Percentiles rank a stretch among this genome's conserved stretches.
Evolutionary conservation across 2,888 invertebrate genomes (phyloP).

Genomic region (Morpho helenor): DNA sequence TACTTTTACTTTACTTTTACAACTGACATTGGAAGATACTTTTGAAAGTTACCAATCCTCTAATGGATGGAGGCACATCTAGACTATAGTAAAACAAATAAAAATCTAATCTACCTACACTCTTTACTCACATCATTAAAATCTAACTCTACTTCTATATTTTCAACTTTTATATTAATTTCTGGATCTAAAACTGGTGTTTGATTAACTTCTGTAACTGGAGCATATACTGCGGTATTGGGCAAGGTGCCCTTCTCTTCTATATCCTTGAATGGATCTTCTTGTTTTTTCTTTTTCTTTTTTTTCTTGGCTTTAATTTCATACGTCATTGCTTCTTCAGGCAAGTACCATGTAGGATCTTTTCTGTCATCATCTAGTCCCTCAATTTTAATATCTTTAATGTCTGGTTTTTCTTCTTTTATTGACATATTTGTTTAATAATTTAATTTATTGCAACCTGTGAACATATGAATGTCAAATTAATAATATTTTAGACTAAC

Average conservation of each 20-base stretch:
- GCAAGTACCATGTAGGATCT: conserved; percentile 63
- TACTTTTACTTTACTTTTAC: too few relatives aligned
- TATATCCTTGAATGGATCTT: conserved; percentile 65
- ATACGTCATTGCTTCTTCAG: conserved; percentile 66
- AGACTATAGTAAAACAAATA: too few relatives aligned
- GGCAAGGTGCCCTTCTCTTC: conserved; percentile 37
- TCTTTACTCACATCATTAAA: conserved; percentile 62
- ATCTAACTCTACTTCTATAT: conserved; percentile 68
- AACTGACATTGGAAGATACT: too few relatives aligned
- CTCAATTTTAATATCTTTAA: conserved; percentile 29
- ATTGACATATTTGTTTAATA: conserved; percentile 24
- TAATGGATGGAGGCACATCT: too few relatives aligned
- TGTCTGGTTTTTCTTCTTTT: conserved; percentile 26
- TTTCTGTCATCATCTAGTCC: conserved; percentile 37
- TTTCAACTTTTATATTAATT: conserved; percentile 65
- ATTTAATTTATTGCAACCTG: not conserved
- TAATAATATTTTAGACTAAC: too few relatives aligned
- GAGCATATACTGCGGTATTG: conserved; percentile 28
- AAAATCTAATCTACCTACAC: too few relatives aligned
- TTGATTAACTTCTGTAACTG: conserved; percentile 16
- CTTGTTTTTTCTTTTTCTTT: conserved; percentile 57
- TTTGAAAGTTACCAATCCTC: too few relatives aligned
- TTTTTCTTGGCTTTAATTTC: conserved; percentile 65
- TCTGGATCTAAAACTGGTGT: conserved; percentile 51
- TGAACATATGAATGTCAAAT: too few relatives aligned